Base-by-base conservation (phyloP, 2,888 invertebrate species). In the Thereva unica region DNA sequence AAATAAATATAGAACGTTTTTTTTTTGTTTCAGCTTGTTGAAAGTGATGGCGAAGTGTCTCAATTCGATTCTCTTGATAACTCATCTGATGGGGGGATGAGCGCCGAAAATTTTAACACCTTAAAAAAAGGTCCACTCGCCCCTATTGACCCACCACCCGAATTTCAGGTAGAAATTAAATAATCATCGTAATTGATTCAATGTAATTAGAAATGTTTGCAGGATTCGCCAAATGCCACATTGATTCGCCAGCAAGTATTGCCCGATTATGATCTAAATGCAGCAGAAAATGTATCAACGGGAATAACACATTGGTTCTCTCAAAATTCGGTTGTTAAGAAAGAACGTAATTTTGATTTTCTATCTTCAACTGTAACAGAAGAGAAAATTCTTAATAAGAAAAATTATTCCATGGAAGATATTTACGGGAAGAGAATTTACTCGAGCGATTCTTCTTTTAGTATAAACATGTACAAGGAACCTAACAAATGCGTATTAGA, bases 31-130 rank as follows among this genome's bases (percentile, higher is more conserved):
- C 79, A 90, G 89, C 84, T 90, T 80, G 88, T 89, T 82, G 91
- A 91, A 79, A 92, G 91, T 79, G 92, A 92, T 79, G 90, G 89
- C 75, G 91, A 91, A 79, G 83, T 91, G 69, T 91, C 91, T n/a
- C 87, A 90, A 77, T 87, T 88, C 74, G 91, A 91, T 80, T 91
- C 90, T 8, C 83, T 90, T 73, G 91, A 90, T 78, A 86, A 89
- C 67, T 80, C 78, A 68, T 90, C 91, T 4, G 91, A 91, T 77
- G 85, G 86, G 23, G 84, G 87, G 38, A 91, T 91, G 87, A 89
- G 90, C 73, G 89, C 89, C 9, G 91, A 90, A 78, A 89, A 91
- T 80, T 92, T 91, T 76, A 92, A 91, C 77, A 92, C 91, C 2
- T 83, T 92, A 70, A 92, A 91, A 76, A 92, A 92, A 80, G 91